Conservation (phyloP, 2,888 invertebrate species). For the Apamea sordens region DNA sequence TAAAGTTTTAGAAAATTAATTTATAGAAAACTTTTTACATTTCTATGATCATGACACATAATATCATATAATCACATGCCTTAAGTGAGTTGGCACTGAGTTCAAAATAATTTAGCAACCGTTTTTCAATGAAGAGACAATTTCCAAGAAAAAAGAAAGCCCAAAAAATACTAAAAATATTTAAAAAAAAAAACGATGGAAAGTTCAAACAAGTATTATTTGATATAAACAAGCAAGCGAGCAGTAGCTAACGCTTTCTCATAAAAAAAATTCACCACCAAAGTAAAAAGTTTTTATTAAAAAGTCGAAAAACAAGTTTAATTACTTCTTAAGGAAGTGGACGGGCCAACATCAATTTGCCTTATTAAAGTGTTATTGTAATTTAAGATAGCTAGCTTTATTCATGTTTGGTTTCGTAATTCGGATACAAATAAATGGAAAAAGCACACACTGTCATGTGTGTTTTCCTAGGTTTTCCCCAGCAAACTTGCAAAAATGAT, state of each 20-base stretch:
- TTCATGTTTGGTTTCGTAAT: constrained; percentile 47
- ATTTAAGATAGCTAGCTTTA: constrained; percentile 69
- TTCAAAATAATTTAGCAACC: background rate
- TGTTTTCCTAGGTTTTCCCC: background rate
- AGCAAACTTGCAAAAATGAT: background rate
- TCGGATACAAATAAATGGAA: background rate
- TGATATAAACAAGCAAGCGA: constrained; percentile 62
- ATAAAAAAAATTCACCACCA: constrained; percentile 70
- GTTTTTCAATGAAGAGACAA: background rate
- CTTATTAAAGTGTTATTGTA: constrained; percentile 81
- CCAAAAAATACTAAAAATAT: constrained; percentile 15
- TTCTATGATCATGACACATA: too few relatives aligned
- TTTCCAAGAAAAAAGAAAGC: background rate
- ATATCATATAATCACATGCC: too few relatives aligned
- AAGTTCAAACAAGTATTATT: constrained; percentile 63
- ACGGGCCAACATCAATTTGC: constrained; percentile 78
- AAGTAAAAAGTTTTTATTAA: constrained; percentile 87
- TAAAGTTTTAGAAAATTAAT: background rate
- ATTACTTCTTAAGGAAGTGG: constrained; percentile 78
- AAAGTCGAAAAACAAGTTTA: constrained; percentile 85
- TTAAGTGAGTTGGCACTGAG: background rate
- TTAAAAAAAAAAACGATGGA: constrained; percentile 19
- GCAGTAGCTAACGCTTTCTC: constrained; percentile 41
- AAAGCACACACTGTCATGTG: background rate
- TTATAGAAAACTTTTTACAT: background rate